These are phyloP conservation scores for Solea senegalensis DNA, from an alignment of 2,113 vertebrate species.

Conservation along the genomic window DNA sequence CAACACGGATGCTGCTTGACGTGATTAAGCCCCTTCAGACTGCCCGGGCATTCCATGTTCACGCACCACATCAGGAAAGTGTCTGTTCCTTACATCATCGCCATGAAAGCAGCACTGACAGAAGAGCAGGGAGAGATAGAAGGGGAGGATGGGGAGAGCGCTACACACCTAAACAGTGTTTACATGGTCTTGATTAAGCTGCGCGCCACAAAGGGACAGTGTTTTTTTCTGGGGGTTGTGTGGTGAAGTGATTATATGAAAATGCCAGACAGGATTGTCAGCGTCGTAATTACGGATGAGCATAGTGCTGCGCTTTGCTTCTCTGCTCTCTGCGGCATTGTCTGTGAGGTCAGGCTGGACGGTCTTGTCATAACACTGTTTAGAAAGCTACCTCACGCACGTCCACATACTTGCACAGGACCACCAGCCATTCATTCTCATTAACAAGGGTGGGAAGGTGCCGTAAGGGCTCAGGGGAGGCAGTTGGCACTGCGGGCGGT, in stretches of 20 bases:
- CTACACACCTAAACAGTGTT: conserved; percentile 47
- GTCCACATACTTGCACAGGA: conserved; percentile 21
- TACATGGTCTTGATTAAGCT: conserved; percentile 67
- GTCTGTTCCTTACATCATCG: conserved; percentile 11
- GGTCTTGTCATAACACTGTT: conserved; percentile 56
- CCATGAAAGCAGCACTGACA: conserved; percentile 36
- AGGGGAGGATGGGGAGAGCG: neutral
- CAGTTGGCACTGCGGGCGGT: conserved; percentile 26
- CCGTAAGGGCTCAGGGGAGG: conserved; percentile 15
- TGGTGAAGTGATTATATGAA: conserved; percentile 62
- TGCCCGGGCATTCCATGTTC: neutral
- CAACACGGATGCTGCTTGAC: neutral
- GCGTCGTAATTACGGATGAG: conserved; percentile 64
- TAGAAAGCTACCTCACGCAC: conserved; percentile 47
- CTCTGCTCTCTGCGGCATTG: conserved; percentile 48
- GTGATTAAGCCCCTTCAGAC: neutral
- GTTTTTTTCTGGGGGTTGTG: conserved; percentile 42
- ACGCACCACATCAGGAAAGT: conserved; percentile 8
- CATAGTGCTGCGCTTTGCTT: conserved; percentile 17
- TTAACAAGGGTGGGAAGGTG: conserved; percentile 63
- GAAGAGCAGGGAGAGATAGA: neutral
- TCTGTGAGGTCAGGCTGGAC: conserved; percentile 49
- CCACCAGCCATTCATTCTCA: conserved; percentile 64
- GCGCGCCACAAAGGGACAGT: conserved; percentile 54
- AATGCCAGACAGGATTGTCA: conserved; percentile 63